Evolutionary conservation across 2,113 vertebrate species (phyloP), one percentile per base, ranked within the genome.

Genomic region (Chaetodon trifascialis): DNA sequence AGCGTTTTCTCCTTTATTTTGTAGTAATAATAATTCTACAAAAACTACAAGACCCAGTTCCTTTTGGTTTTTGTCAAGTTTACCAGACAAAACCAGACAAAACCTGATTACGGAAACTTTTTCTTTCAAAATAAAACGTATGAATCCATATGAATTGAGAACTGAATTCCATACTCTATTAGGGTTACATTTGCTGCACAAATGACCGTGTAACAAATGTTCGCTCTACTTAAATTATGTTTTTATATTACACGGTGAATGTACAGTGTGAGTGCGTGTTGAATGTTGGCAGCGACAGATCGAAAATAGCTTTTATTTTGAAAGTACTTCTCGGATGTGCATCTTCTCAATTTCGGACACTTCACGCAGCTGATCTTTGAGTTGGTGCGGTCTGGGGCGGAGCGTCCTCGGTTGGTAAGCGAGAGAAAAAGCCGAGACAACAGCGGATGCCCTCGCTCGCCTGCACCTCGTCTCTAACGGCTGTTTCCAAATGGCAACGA

Each of bases 401-500:
- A 65, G 88, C 86, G 0, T 85, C 14, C 21, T 7, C 16, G 23
- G 38, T 30, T 2, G 56, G 54, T 62, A 15, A 16, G 21, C 16
- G 76, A 10, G 69, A 64, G 62, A 71, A 86, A 55, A 66, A 80
- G 74, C 70, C 5, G 49, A 82, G 68, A 25, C 11, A 68, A 4
- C 52, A 23, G 38, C 55, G 69, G 80, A 65, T 68, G 10, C 34
- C 40, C 51, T 76, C 68, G 36, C 63, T 70, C 69, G 55, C 21
- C 38, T 78, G 42, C 54, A 5, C n/a, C 51, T 58, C 1, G 60
- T 30, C 25, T 71, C 23, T 34, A 34, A 58, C 54, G 60, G 52
- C n/a, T 30, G 25, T 73, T 69, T 59, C 74, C 78, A 79, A 83
- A 94, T 94, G 93, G 92, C 88, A 81, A 88, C 91, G 62, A 89